Evolutionary conservation across 2,888 invertebrate species (phyloP).

Genomic region (Zonitis immaculata): DNA sequence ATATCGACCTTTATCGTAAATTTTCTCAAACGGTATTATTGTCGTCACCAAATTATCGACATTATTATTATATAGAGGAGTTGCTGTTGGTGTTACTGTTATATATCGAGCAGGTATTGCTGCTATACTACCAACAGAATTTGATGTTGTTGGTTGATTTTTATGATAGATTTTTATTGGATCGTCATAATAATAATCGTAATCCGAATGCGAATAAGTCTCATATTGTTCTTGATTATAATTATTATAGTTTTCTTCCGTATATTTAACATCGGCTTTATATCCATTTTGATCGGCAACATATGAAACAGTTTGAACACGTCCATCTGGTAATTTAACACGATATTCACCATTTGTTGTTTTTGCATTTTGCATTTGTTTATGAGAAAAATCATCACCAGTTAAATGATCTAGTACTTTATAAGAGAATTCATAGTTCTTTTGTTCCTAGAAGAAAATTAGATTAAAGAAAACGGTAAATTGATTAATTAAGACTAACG

Average conservation of each 20-base stretch:
- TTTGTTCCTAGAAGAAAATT: slow-evolving; percentile 39
- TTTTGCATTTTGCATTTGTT: slow-evolving; percentile 58
- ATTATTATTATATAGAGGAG: neutral
- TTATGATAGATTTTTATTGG: neutral
- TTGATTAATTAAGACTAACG: slow-evolving; percentile 15
- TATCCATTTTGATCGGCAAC: slow-evolving; percentile 64
- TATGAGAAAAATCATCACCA: slow-evolving; percentile 66
- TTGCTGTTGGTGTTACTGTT: slow-evolving; percentile 8
- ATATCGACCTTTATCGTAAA: neutral
- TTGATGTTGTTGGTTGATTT: neutral
- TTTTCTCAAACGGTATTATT: neutral
- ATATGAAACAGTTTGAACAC: slow-evolving; percentile 54
- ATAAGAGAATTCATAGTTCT: slow-evolving; percentile 63
- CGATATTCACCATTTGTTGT: slow-evolving; percentile 65
- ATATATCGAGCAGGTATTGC: slow-evolving; percentile 1
- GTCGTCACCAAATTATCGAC: neutral
- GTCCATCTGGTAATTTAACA: slow-evolving; percentile 63
- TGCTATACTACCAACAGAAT: slow-evolving; percentile 3
- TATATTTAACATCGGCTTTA: slow-evolving; percentile 62
- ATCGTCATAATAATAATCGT: slow-evolving; percentile 21
- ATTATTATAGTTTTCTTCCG: slow-evolving; percentile 22
- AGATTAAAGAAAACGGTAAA: slow-evolving; percentile 7
- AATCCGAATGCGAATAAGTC: neutral
- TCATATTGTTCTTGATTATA: slow-evolving; percentile 12
- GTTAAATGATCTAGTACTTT: slow-evolving; percentile 58